Conservation (phyloP, 1,140 invertebrate genomes). For the Atopsyche davidsoni region DNA sequence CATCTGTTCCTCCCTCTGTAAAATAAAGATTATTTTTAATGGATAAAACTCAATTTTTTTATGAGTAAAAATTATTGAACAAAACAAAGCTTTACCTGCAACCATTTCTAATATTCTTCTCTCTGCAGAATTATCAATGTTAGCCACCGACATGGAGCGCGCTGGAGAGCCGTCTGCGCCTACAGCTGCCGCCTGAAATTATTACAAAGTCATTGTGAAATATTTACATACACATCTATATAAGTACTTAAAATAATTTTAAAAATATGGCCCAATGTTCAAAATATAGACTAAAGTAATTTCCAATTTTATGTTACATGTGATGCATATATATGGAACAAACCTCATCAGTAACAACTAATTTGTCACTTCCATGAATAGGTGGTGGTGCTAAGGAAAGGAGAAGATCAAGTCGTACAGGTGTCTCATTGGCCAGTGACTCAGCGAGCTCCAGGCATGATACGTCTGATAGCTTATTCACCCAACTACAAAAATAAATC, state of each 20-base stretch:
- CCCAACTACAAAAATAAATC: slow-evolving; percentile 51
- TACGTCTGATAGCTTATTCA: slow-evolving; percentile 81
- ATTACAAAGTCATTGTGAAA: not conserved
- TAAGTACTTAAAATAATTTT: slow-evolving; percentile 3
- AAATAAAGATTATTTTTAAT: slow-evolving; percentile 2
- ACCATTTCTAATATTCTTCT: slow-evolving; percentile 63
- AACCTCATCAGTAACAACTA: slow-evolving; percentile 58
- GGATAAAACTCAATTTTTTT: not conserved
- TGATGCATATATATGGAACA: no score
- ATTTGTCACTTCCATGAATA: slow-evolving; percentile 56
- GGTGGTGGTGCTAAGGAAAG: slow-evolving; percentile 72
- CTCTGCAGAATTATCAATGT: slow-evolving; percentile 50
- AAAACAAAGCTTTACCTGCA: slow-evolving; percentile 47
- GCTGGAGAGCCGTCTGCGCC: slow-evolving; percentile 34
- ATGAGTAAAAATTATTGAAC: not conserved
- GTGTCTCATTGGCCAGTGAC: slow-evolving; percentile 82
- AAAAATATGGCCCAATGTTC: not conserved
- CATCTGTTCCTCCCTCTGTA: slow-evolving; percentile 48
- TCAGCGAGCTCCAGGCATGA: slow-evolving; percentile 82
- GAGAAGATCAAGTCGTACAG: slow-evolving; percentile 81
- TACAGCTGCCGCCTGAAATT: slow-evolving; percentile 33
- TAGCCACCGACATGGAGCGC: slow-evolving; percentile 41
- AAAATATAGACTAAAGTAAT: not conserved
- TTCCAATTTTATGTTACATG: not conserved
- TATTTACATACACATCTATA: not conserved